These are phyloP conservation scores for Anser brachyrhynchus DNA, from an alignment of 2,113 vertebrate species.

Conservation along the genomic window DNA sequence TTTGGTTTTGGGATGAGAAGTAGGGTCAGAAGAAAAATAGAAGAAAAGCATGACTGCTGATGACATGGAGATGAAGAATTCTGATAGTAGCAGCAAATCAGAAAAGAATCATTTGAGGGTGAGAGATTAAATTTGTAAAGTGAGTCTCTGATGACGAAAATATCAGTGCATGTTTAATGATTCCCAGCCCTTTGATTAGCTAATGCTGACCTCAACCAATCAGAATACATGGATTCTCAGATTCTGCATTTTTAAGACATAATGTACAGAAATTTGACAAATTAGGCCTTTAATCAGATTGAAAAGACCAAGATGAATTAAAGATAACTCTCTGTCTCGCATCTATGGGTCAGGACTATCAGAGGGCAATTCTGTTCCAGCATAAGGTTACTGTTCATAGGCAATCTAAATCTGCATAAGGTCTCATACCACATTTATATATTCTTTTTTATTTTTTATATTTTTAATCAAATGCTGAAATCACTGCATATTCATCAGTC, in stretches of 20 bases:
- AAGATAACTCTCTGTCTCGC: neutral
- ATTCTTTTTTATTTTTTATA: neutral
- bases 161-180: neutral
- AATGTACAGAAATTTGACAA: neutral
- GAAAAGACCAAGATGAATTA: neutral
- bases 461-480: neutral
- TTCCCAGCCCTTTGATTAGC: neutral
- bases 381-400: neutral
- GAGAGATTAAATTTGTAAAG: neutral
- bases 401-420: neutral
- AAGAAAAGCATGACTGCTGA: slow-evolving; percentile 5
- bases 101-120: neutral
- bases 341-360: neutral
- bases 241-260: neutral
- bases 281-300: neutral
- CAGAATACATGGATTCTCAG: neutral
- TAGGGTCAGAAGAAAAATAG: slow-evolving; percentile 18
- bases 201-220: neutral
- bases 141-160: neutral
- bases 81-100: neutral
- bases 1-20: slow-evolving; percentile 31
- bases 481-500: neutral
- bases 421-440: neutral
- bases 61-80: neutral
- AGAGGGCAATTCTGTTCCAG: neutral